phyloP scores from a whole-genome alignment of 23 tunicate genomes.

The Clavelina lepadiformis region DNA sequence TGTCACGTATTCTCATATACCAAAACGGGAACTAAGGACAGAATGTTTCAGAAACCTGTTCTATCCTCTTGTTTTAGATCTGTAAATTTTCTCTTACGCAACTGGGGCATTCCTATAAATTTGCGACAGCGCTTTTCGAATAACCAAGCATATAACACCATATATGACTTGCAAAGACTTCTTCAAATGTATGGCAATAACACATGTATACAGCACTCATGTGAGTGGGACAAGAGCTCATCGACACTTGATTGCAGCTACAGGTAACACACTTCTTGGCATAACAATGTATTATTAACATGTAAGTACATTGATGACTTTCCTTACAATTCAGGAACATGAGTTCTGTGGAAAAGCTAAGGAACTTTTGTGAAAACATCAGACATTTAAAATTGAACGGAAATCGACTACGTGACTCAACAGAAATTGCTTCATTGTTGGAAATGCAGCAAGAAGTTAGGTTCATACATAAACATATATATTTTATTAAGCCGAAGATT shows the following conservation, averaged over 20 bases:
- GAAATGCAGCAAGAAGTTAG: constrained; percentile 37
- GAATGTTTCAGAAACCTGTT: too few species aligned
- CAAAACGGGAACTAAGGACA: too few species aligned
- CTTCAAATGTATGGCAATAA: constrained; percentile 31
- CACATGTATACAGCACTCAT: constrained; percentile 27
- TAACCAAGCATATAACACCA: constrained; percentile 16
- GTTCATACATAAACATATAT: constrained; percentile 3
- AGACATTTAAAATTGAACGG: constrained; percentile 61
- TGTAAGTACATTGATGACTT: not conserved
- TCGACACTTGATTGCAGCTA: constrained; percentile 68
- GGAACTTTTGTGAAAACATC: constrained; percentile 64
- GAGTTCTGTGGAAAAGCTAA: constrained; percentile 6
- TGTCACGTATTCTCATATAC: too few species aligned
- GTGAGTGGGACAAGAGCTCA: constrained; percentile 67
- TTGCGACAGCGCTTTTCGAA: constrained; percentile 57
- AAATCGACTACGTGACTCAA: constrained; percentile 53
- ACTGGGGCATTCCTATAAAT: constrained; percentile 37
- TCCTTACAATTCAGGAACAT: constrained; percentile 31
- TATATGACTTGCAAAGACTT: constrained; percentile 8
- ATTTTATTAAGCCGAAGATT: not conserved
- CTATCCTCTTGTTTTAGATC: too few species aligned
- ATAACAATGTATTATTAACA: not conserved
- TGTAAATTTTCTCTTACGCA: constrained; percentile 57
- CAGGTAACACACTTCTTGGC: constrained; percentile 22
- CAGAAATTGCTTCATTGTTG: constrained; percentile 27